Evolutionary conservation across 2,888 invertebrate species (phyloP).

Genomic region (Agrotis clavis): DNA sequence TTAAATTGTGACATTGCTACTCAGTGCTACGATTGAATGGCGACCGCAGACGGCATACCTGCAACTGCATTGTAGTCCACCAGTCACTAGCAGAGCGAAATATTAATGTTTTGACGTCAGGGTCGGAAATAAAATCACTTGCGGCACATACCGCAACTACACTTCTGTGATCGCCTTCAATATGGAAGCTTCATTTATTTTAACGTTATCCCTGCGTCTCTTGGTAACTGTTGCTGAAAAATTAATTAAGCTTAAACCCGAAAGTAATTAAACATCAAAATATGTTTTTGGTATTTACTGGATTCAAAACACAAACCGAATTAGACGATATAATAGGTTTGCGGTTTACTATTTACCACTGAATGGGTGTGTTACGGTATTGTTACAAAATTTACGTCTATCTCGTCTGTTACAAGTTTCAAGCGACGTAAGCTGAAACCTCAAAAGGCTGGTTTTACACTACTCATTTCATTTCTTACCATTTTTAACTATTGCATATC

Average conservation of each 20-base stretch:
- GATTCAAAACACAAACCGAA: conserved; percentile 29
- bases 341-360: conserved; percentile 38
- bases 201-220: no score
- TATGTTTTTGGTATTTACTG: conserved; percentile 17
- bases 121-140: no score
- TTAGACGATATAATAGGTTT: conserved; percentile 42
- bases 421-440: conserved; percentile 1
- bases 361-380: conserved; percentile 15
- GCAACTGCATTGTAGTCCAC: background rate
- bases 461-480: background rate
- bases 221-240: conserved; percentile 1
- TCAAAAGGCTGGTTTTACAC: background rate
- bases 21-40: background rate
- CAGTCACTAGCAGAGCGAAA: background rate
- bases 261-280: conserved; percentile 25
- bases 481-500: background rate
- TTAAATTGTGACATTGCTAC: background rate
- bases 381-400: conserved; percentile 34
- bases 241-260: background rate
- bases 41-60: background rate
- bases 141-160: background rate
- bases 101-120: no score
- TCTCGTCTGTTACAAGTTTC: conserved; percentile 10
- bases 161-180: background rate
- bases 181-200: no score